phyloP scores from a whole-genome alignment of 2,888 invertebrate species.

The Drosophila demipolita region DNA sequence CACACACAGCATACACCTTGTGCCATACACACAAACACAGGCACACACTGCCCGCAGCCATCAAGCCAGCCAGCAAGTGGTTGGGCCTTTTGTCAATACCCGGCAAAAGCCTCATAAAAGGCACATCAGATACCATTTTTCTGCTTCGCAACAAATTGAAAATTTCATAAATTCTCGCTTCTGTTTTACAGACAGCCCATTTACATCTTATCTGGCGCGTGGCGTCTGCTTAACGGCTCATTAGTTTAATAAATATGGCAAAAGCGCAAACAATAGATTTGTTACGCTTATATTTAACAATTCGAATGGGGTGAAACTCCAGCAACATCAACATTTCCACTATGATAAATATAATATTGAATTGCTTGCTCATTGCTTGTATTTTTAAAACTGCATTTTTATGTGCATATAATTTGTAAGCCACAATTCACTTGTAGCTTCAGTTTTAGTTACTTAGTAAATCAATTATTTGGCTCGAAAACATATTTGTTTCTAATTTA shows the following conservation, averaged over 20 bases:
- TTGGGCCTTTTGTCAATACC: slow-evolving; percentile 57
- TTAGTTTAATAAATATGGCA: slow-evolving; percentile 58
- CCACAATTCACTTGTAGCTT: background rate
- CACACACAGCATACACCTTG: slow-evolving; percentile 38
- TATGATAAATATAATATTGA: background rate
- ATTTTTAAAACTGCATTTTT: background rate
- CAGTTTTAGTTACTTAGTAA: background rate
- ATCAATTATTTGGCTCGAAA: background rate
- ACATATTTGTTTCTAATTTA: background rate
- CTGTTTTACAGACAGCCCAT: slow-evolving; percentile 16
- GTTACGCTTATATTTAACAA: slow-evolving; percentile 10
- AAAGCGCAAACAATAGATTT: slow-evolving; percentile 33
- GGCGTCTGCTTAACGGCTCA: slow-evolving; percentile 53
- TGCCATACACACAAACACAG: slow-evolving; percentile 10
- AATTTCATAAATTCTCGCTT: slow-evolving; percentile 58
- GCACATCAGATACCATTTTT: slow-evolving; percentile 60
- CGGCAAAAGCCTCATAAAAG: slow-evolving; percentile 42
- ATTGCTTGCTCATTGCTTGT: background rate
- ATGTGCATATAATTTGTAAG: background rate
- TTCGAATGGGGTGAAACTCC: background rate
- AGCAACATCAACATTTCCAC: slow-evolving; percentile 1
- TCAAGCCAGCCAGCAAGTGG: slow-evolving; percentile 48
- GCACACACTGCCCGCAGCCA: slow-evolving; percentile 41
- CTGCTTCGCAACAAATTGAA: slow-evolving; percentile 65
- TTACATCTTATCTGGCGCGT: slow-evolving; percentile 20